Evolutionary conservation across 2,888 invertebrate species (phyloP), one percentile per base, ranked within the genome.

Genomic region (Cerastis leucographa): DNA sequence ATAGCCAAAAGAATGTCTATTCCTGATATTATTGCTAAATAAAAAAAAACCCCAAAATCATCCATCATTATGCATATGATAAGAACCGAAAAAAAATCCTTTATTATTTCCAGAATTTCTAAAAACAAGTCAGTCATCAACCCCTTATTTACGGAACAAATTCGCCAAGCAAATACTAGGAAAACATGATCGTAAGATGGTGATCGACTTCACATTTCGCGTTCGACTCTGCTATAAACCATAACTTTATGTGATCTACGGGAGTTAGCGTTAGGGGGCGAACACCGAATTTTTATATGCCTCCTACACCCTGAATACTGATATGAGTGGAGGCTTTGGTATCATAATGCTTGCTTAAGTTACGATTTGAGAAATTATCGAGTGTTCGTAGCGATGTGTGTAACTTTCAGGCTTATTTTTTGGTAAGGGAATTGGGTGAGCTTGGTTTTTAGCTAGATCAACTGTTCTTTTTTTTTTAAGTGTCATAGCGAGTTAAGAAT

Each of bases 171-270:
- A 81, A 77, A 75, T 71, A 71, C 80, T 54, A 75, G 61, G 70
- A 78, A 83, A 87, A 86, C 83, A 87, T 84, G 83, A 82, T 81
- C 73, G 44, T 76, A 75, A 77, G 79, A 46, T 9, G 71, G 81
- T 77, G 81, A 88, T 89, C 89, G 89, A 92, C 90, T 94, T 91
- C 90, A 89, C 93, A 93, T 94, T 94, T 92, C 90, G 88, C 84
- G 84, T 89, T 86, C 89, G 89, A 85, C 69, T 89, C 89, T 72
- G 86, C 90, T 92, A 93, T 95, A 95, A 95, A 95, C 91, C 92
- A 92, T 91, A 93, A 92, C 91, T 94, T 93, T 94, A 94, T 93
- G 91, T 92, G 94, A 94, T 94, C 90, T 91, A 93, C 92, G 92
- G 91, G 93, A 91, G 84, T 89, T 76, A 89, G 85, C 89, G 88